Base-by-base conservation (phyloP, 2,888 invertebrate species). In the Entomobrya multifasciata region DNA sequence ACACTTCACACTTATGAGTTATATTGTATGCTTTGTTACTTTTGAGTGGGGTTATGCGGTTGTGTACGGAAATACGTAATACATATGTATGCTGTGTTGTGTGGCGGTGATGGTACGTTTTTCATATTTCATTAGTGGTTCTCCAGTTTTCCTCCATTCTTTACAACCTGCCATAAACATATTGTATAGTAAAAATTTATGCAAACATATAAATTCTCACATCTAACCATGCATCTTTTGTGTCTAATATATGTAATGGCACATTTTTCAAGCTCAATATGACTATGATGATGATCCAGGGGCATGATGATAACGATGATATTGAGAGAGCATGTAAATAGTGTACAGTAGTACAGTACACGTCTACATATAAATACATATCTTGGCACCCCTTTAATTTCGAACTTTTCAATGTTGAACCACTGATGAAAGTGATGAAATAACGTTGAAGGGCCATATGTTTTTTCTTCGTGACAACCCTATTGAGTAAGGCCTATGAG, bases 81-180 rank as follows among this genome's bases (percentile, higher is more conserved):
- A 57, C 25, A 17, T 27, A 27, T 0, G 5, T 15, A 5, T 60
- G 25, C 2, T 15, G 27, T 13, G 10, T 15, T 15, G 15, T 30
- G 60, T 27, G 3, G 30, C 47, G 57, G 27, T 72, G n/a, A n/a
- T n/a, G n/a, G n/a, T 72, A n/a, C 65, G 36, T 65, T 72, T 82
- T 60, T 72, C 81, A 82, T 82, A 82, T 82, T 82, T 72, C 81
- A 82, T 82, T 82, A 72, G 72, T 70, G 72, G 49, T 72, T 60
- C 11, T 44, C 13, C 49, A 49, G 15, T 49, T 8, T 15, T 15
- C 13, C 15, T 4, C 13, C 13, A 5, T n/a, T 49, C 49, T 49
- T 49, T 36, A 36, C 36, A 36, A 36, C 36, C 8, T 36, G 5
- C 4, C 36, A 36, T 36, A 36, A 36, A 36, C 36, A 4, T 6